Evolutionary conservation across 2,797 vertebrate genomes (phyloP).

Genomic region (Cephalopachus bancanus): DNA sequence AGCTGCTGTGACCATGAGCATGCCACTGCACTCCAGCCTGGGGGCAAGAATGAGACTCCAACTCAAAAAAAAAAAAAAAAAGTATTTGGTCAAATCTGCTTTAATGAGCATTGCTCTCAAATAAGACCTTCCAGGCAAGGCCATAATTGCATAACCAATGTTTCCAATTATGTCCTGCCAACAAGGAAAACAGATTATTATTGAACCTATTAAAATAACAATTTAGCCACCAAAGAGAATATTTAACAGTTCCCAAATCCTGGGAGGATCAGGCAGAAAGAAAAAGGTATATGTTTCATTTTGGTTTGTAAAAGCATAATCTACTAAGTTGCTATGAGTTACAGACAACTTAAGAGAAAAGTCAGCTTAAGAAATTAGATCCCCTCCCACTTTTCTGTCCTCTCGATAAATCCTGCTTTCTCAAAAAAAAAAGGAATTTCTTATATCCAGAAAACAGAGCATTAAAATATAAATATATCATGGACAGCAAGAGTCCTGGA

Average conservation of each 20-base stretch:
- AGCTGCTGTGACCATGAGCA: no score
- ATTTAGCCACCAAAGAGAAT: not conserved
- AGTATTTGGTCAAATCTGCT: not conserved
- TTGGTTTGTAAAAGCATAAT: slow-evolving; percentile 20
- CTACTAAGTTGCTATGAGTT: slow-evolving; percentile 6
- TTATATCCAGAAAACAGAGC: not conserved
- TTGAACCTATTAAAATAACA: slow-evolving; percentile 15
- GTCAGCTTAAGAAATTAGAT: not conserved
- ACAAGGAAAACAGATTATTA: not conserved
- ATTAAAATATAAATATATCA: not conserved
- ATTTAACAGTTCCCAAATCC: not conserved
- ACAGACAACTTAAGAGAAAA: slow-evolving; percentile 1
- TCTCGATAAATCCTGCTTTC: no score
- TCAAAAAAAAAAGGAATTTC: no score
- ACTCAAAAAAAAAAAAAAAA: not conserved
- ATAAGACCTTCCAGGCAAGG: slow-evolving; percentile 17
- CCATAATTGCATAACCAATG: not conserved
- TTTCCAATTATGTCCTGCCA: not conserved
- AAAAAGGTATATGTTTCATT: slow-evolving; percentile 6
- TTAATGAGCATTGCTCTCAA: slow-evolving; percentile 39
- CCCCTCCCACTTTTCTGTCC: no score
- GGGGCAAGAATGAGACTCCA: no score
- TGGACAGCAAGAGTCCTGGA: not conserved
- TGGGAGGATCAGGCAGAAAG: not conserved
- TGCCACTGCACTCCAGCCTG: no score